Conservation (phyloP, 2,888 invertebrate species). For the Diadegma fenestrale region DNA sequence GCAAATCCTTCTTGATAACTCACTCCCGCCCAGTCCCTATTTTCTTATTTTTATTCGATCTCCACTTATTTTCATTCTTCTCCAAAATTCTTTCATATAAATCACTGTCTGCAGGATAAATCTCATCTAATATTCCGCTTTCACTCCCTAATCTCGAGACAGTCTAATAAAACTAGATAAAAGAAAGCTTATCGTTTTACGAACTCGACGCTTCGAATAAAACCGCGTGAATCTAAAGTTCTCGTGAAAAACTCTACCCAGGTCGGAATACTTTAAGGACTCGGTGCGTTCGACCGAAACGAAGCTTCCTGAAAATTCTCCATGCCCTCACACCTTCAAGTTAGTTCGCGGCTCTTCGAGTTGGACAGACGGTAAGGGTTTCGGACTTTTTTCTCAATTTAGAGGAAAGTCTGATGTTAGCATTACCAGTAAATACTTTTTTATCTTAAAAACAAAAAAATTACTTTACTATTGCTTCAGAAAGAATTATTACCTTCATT, state of each 20-base stretch:
- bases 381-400: not conserved
- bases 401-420: not conserved
- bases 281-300: not conserved
- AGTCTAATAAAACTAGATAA: slow-evolving; percentile 33
- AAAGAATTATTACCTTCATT: not conserved
- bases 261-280: slow-evolving; percentile 3
- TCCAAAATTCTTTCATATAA: slow-evolving; percentile 14
- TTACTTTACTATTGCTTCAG: not conserved
- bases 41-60: slow-evolving; percentile 8
- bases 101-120: not conserved
- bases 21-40: not conserved
- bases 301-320: not conserved
- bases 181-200: slow-evolving; percentile 40
- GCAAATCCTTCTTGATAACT: slow-evolving; percentile 47
- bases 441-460: not conserved
- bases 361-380: not conserved
- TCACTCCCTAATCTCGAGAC: not conserved
- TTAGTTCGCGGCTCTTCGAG: not conserved
- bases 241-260: slow-evolving; percentile 28
- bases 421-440: not conserved
- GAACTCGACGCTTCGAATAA: slow-evolving; percentile 41
- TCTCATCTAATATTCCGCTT: not conserved
- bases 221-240: slow-evolving; percentile 27
- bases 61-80: not conserved
- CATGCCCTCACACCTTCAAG: not conserved